Evolutionary conservation across 2,888 invertebrate species (phyloP), one percentile per base, ranked within the genome.

Genomic region (Lasioglossum calceatum): DNA sequence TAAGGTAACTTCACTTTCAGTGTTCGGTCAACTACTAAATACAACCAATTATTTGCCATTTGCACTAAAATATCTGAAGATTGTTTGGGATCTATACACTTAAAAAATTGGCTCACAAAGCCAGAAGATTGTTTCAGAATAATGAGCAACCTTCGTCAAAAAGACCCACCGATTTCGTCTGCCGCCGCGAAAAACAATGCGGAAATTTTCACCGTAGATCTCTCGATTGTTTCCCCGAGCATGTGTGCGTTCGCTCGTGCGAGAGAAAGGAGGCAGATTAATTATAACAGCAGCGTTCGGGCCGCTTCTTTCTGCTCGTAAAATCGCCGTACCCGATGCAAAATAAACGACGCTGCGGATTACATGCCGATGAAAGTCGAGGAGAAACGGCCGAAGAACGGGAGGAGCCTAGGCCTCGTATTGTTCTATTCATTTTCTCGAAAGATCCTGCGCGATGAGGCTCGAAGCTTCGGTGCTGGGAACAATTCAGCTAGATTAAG

Each of bases 231-330:
- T 61, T 80, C 50, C 47, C 16, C 12, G n/a, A 16, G 16, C 76
- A 71, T 44, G 8, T 36, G n/a, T 44, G 50, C 47, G 54, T 14
- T 27, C 16, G 61, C 39, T 19, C 23, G 36, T 23, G 70, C 70
- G 36, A 27, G 85, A 84, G 84, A 82, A 85, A 85, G 85, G 84
- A 72, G 39, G 75, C 47, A 71, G 67, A 83, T 67, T 79, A 85
- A 83, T 83, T 80, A 70, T 74, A 67, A 74, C 67, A 72, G 71
- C 61, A 39, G 76, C 42, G 19, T 61, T 44, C 77, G 23, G 54
- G 75, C 32, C 19, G 67, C 50, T 74, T 64, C 54, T 82, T 79
- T 85, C 61, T 32, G 42, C 82, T 78, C 74, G 84, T 42, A 61
- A 79, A 82, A 82, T 42, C 74, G 58, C 42, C 44, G 70, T 44